Percentiles rank a stretch among this genome's conserved stretches.
Conservation (phyloP, 2,797 vertebrate species). For the Lerista edwardsae region DNA sequence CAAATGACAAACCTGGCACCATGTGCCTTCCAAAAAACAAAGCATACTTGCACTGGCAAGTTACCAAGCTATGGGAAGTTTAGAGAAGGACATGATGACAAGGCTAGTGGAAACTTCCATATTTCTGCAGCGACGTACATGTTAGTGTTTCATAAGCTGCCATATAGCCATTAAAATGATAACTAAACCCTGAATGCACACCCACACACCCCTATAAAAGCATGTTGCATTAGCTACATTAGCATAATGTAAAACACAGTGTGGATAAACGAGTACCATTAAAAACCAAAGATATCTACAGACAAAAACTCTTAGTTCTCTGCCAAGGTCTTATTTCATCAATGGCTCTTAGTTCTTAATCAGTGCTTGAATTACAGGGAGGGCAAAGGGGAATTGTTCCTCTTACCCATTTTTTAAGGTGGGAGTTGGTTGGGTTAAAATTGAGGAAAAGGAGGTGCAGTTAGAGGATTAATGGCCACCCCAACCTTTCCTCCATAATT, state of each 20-base stretch:
- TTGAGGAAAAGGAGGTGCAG: too few relatives aligned
- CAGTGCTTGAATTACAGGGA: too few relatives aligned
- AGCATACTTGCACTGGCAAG: not conserved
- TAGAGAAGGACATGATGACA: too few relatives aligned
- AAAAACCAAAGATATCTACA: not conserved
- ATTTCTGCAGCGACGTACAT: too few relatives aligned
- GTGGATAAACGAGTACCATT: not conserved
- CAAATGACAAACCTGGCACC: not conserved
- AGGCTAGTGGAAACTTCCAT: too few relatives aligned
- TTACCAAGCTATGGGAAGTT: not conserved
- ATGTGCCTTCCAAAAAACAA: not conserved
- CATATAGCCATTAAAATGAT: not conserved
- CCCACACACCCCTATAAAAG: not conserved
- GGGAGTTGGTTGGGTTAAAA: too few relatives aligned
- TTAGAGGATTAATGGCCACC: too few relatives aligned
- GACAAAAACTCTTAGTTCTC: not conserved
- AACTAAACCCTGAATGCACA: not conserved
- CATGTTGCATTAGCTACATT: not conserved
- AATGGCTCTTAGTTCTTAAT: not conserved
- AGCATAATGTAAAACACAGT: not conserved
- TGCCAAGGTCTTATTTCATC: not conserved
- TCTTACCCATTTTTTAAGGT: too few relatives aligned
- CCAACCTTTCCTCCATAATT: too few relatives aligned
- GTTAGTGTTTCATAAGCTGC: not conserved
- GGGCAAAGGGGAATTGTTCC: too few relatives aligned